phyloP scores from a whole-genome alignment of 2,113 vertebrate genomes.

The Pollachius pollachius region DNA sequence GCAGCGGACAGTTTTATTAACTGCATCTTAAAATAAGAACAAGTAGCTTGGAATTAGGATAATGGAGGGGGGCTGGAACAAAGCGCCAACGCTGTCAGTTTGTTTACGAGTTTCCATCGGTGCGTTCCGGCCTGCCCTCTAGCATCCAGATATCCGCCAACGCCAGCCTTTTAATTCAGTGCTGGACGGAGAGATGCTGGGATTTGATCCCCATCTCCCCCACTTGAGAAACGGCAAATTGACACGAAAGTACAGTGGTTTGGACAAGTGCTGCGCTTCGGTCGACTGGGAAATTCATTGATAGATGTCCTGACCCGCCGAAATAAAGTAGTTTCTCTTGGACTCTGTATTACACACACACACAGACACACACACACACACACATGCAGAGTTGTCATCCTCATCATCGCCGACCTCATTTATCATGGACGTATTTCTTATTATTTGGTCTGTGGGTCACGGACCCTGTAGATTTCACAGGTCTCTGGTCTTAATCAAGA shows the following conservation, averaged over 20 bases:
- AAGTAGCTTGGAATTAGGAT: too few relatives aligned
- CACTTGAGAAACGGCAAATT: constrained; percentile 44
- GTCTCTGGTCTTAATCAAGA: constrained; percentile 65
- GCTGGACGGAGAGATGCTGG: constrained; percentile 2
- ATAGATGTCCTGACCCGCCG: constrained; percentile 4
- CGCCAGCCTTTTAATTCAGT: too few relatives aligned
- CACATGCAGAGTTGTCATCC: background rate
- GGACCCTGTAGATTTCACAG: constrained; percentile 63
- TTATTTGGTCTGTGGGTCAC: constrained; percentile 63
- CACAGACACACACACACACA: background rate
- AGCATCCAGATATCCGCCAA: too few relatives aligned
- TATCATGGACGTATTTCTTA: constrained; percentile 59
- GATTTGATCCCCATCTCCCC: constrained; percentile 13
- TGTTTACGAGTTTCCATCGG: too few relatives aligned
- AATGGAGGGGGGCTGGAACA: too few relatives aligned
- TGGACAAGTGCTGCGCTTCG: constrained; percentile 42
- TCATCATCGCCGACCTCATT: constrained; percentile 50
- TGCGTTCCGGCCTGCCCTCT: too few relatives aligned
- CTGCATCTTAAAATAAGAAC: too few relatives aligned
- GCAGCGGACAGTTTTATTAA: too few relatives aligned
- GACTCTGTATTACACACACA: constrained; percentile 8
- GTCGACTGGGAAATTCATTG: constrained; percentile 28
- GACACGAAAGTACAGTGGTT: constrained; percentile 55
- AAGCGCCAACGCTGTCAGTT: too few relatives aligned
- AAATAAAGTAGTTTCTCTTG: too few relatives aligned